Evolutionary conservation across 2,888 invertebrate genomes (phyloP), one percentile per base, ranked within the genome.

Genomic region (Coenonympha glycerion): DNA sequence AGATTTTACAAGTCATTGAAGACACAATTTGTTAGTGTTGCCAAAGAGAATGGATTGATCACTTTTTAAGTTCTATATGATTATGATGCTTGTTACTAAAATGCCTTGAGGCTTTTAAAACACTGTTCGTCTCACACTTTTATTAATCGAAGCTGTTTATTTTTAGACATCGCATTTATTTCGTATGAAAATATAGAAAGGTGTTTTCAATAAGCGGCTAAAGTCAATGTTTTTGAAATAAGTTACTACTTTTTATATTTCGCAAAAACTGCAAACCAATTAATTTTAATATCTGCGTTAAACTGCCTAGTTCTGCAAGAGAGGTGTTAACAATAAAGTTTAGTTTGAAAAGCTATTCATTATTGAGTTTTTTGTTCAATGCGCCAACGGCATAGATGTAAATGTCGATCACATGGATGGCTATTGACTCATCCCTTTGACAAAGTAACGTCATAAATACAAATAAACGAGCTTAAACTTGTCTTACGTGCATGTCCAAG

Each of bases 41-140:
- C 74, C 74, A 75, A 84, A 82, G 78, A 79, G 81, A 81, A 81
- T 73, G 78, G 80, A 86, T 85, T 84, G 81, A 85, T 86, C 79
- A 79, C 83, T 82, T 86, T 84, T 84, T 83, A 84, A 86, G 76
- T 81, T 83, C 73, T 73, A 73, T 73, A 73, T 75, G 79, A 82
- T 80, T 79, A 82, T 76, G 73, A 69, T 74, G 63, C 66, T 65
- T 64, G 72, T 69, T 73, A 68, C 68, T 59, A 69, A 71, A 72
- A 65, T 63, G 79, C 80, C 82, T 74, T 55, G 52, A 59, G 80
- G 83, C 79, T 68, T 22, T 36, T 67, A 62, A n/a, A 63, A 67
- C 65, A 62, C 62, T 62, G 64, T 67, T 64, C 68, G 68, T 73
- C 67, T 74, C 69, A 60, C 62, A 58, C 65, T 69, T 66, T 71